phyloP scores from a whole-genome alignment of 2,888 invertebrate species.

The Dioctria rufipes region DNA sequence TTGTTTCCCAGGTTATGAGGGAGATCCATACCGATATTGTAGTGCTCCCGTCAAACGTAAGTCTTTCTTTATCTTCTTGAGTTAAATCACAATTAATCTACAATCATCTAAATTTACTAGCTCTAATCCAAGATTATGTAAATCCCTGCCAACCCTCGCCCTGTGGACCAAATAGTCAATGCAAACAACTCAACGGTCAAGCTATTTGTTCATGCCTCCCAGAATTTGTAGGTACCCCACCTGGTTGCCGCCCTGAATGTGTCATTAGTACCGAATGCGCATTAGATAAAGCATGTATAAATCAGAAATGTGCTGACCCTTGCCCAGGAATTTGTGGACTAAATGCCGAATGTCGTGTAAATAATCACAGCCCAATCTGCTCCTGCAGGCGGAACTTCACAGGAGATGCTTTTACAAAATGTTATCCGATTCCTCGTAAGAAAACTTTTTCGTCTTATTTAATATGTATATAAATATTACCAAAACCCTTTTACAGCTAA shows the following conservation, averaged over 20 bases:
- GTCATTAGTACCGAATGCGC: constrained; percentile 77
- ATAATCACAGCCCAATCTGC: constrained; percentile 85
- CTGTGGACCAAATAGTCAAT: constrained; percentile 79
- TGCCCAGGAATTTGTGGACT: constrained; percentile 76
- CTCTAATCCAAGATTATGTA: constrained; percentile 69
- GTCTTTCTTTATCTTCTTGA: constrained; percentile 73
- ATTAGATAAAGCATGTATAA: constrained; percentile 75
- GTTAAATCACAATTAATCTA: constrained; percentile 71
- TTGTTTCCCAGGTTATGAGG: constrained; percentile 81
- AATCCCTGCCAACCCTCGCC: constrained; percentile 78
- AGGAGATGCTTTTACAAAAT: constrained; percentile 83
- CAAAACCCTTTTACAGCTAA: constrained; percentile 62
- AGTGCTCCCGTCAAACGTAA: constrained; percentile 36
- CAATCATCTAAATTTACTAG: constrained; percentile 73
- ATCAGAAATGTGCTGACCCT: constrained; percentile 78
- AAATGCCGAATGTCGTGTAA: constrained; percentile 80
- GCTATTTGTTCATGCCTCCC: constrained; percentile 77
- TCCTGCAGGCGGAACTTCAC: constrained; percentile 79
- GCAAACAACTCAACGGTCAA: constrained; percentile 75
- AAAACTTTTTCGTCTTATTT: neutral
- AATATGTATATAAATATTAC: neutral
- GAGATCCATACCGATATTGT: constrained; percentile 65
- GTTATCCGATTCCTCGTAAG: constrained; percentile 72
- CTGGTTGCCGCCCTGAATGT: constrained; percentile 80
- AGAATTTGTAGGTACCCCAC: constrained; percentile 76